Percentiles rank a stretch among this genome's conserved stretches.
phyloP scores from a whole-genome alignment of 1,140 invertebrate genomes.

The Trachelipus rathkii region DNA sequence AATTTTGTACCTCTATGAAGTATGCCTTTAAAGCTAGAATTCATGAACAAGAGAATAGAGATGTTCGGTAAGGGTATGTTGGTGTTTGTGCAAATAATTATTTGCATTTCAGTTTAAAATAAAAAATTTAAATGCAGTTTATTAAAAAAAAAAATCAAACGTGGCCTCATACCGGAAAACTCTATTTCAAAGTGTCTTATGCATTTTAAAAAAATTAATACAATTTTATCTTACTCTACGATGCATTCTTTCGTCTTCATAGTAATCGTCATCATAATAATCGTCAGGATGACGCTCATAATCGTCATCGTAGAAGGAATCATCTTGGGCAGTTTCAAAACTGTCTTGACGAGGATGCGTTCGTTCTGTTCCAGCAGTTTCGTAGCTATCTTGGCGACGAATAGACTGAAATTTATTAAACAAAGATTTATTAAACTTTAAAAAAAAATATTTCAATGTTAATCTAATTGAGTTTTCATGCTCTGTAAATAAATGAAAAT shows the following conservation, averaged over 20 bases:
- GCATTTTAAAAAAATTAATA: background rate
- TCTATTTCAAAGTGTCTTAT: background rate
- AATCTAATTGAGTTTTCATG: too few species aligned
- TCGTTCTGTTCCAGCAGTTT: conserved; percentile 39
- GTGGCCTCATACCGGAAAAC: background rate
- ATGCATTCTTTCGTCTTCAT: conserved; percentile 27
- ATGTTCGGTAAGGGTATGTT: conserved; percentile 1
- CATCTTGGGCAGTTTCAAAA: conserved; percentile 42
- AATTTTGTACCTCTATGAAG: too few species aligned
- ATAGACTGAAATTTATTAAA: conserved; percentile 27
- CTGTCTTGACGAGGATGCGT: conserved; percentile 43
- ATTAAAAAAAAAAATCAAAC: background rate
- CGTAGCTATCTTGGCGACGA: conserved; percentile 39
- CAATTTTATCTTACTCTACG: conserved; percentile 6
- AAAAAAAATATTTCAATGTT: too few species aligned
- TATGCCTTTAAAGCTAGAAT: too few species aligned
- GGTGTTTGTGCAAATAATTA: background rate
- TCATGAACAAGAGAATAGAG: background rate
- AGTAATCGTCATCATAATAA: conserved; percentile 40
- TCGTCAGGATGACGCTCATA: conserved; percentile 31
- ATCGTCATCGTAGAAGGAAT: conserved; percentile 39
- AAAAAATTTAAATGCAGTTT: background rate
- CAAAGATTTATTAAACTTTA: too few species aligned
- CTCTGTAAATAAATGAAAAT: too few species aligned
- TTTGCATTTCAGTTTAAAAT: background rate